Base-by-base conservation (phyloP, 2,888 invertebrate species). In the Sarcophaga carnaria region DNA sequence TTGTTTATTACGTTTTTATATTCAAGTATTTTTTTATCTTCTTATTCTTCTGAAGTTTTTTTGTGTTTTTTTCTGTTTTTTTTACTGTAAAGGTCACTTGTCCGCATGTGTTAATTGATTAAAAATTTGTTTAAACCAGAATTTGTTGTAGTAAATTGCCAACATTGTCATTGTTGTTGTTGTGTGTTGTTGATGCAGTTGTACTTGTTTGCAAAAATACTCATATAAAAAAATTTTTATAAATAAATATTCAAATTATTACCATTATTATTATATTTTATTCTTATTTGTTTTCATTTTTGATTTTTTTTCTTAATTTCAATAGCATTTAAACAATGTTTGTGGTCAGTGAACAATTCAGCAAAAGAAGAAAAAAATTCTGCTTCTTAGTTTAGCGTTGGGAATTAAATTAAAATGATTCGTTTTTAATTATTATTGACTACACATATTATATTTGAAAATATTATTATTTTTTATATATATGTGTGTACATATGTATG, bases 31-130 rank as follows among this genome's bases (percentile, higher is more conserved):
- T 54, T 54, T 49, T 49, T 49, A 3, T 49, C 5, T 54, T 54
- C 54, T 54, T 54, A 17, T 54, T 54, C 37, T 37, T 37, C 2
- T 37, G 37, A 37, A 8, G 0, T 10, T 37, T 37, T 37, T 37
- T 37, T 37, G 1, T 37, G 37, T 37, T 8, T 8, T 3, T 59
- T 67, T 67, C 12, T 10, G 67, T 14, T 20, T 76, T 60, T 75
- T 67, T 71, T n/a, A 77, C 37, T 78, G 74, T 83, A 86, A 86
- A 86, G 86, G 86, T 86, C 86, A 86, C 86, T 83, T 86, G 86
- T 83, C 80, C 74, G 74, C 69, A 83, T 85, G 79, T 85, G 80
- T 77, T 87, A 87, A 85, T 87, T 87, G 72, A 80, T 60, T 81
- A 85, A 76, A 54, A 80, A 79, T 76, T 54, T 81, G 62, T 85